These are phyloP conservation scores for Monopis laevigella DNA, from an alignment of 2,888 invertebrate genomes.

Conservation along the genomic window DNA sequence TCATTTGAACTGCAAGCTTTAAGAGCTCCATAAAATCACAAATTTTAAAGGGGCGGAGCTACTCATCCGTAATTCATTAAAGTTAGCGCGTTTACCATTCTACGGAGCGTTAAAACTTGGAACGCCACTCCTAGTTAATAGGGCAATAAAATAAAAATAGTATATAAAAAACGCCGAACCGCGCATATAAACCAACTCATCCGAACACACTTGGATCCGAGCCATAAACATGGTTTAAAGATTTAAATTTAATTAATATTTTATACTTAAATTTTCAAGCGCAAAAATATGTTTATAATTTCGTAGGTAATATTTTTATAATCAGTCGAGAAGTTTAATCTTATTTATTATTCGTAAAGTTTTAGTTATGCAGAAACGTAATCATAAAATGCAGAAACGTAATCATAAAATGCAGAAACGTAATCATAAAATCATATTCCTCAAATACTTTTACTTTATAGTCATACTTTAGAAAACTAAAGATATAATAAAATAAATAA, in stretches of 20 bases:
- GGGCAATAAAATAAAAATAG: constrained; percentile 48
- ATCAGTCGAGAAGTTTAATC: no score
- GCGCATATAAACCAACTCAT: constrained; percentile 26
- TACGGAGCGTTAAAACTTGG: constrained; percentile 38
- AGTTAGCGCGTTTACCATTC: constrained; percentile 51
- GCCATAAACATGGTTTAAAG: constrained; percentile 20
- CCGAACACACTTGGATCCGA: constrained; percentile 16
- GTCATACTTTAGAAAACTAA: no score
- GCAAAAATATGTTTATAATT: no score
- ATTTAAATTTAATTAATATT: constrained; percentile 39
- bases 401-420: no score
- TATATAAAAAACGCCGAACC: constrained; percentile 33
- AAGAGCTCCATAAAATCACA: constrained; percentile 50
- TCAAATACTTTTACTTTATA: no score
- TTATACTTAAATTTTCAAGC: constrained; percentile 19
- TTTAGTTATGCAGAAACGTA: no score
- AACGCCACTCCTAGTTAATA: constrained; percentile 39
- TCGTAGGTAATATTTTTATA: no score
- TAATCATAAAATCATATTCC: no score
- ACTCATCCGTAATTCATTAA: constrained; percentile 61
- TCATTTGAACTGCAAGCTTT: constrained; percentile 45
- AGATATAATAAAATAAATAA: no score
- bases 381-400: no score
- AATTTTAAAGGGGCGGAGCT: constrained; percentile 44
- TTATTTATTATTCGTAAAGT: no score